These are phyloP conservation scores for Amazona guildingii DNA, from an alignment of 2,113 vertebrate genomes.

Conservation along the genomic window DNA sequence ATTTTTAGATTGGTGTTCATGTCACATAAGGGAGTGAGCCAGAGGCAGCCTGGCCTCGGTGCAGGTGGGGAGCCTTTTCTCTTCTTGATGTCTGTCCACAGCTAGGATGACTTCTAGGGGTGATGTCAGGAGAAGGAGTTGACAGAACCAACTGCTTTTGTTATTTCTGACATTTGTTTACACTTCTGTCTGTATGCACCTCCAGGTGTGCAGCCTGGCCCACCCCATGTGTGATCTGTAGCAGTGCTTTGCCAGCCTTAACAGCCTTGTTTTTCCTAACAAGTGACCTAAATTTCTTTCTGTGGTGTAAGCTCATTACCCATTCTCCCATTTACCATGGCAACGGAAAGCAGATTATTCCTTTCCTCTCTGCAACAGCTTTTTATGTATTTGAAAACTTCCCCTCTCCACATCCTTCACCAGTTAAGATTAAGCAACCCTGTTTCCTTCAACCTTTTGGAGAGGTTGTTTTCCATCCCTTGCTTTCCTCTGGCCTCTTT, in stretches of 20 bases:
- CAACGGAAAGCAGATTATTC: slow-evolving; percentile 57
- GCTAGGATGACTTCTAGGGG: background rate
- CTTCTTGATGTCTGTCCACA: background rate
- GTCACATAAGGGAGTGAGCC: background rate
- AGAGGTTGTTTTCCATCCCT: background rate
- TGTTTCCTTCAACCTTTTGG: background rate
- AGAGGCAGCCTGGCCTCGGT: background rate
- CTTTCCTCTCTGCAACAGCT: slow-evolving; percentile 22
- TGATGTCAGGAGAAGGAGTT: background rate
- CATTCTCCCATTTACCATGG: slow-evolving; percentile 47
- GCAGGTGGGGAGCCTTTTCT: background rate
- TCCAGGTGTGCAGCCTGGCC: background rate
- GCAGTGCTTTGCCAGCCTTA: background rate
- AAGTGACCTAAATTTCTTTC: slow-evolving; percentile 54
- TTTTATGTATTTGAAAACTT: slow-evolving; percentile 27
- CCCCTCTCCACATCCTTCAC: background rate
- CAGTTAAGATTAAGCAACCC: background rate
- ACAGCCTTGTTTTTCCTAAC: background rate
- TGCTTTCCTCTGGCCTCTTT: background rate
- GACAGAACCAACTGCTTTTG: background rate
- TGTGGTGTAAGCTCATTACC: slow-evolving; percentile 40
- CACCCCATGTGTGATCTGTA: background rate
- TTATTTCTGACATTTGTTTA: background rate
- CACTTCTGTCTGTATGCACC: background rate
- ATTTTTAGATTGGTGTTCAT: background rate